phyloP scores from a whole-genome alignment of 92 coral and sea anemone genomes.

The Siderastrea siderea region DNA sequence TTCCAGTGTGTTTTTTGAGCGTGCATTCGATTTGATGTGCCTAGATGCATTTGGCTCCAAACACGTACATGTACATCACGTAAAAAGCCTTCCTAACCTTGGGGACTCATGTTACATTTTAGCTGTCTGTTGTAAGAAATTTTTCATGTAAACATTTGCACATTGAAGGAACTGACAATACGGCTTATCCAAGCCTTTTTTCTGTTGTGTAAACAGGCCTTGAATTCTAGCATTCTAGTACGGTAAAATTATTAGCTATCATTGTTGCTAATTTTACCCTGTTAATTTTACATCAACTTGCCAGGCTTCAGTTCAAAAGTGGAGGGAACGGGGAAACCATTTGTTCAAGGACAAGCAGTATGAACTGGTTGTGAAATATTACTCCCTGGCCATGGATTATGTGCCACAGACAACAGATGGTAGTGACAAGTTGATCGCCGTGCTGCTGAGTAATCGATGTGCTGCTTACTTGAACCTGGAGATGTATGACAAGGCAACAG shows the following conservation, averaged over 20 bases:
- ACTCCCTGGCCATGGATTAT: conserved; percentile 79
- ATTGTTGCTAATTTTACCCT: too few relatives aligned
- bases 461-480: conserved; percentile 70
- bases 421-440: conserved; percentile 55
- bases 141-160: too few relatives aligned
- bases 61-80: neutral
- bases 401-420: conserved; percentile 43
- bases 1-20: too few relatives aligned
- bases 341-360: conserved; percentile 67
- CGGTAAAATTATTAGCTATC: too few relatives aligned
- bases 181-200: too few relatives aligned
- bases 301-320: conserved; percentile 72
- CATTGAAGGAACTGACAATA: too few relatives aligned
- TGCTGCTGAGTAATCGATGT: conserved; percentile 81
- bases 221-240: too few relatives aligned
- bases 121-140: too few relatives aligned
- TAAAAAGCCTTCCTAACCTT: neutral
- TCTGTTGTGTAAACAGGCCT: too few relatives aligned
- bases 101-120: neutral
- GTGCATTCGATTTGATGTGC: too few relatives aligned
- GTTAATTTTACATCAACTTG: neutral
- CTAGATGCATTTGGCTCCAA: too few relatives aligned
- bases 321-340: conserved; percentile 89
- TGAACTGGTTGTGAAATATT: conserved; percentile 69
- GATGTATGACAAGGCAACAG: conserved; percentile 62